Evolutionary conservation across 1,140 invertebrate species (phyloP).

Genomic region (Zophobas atratus): DNA sequence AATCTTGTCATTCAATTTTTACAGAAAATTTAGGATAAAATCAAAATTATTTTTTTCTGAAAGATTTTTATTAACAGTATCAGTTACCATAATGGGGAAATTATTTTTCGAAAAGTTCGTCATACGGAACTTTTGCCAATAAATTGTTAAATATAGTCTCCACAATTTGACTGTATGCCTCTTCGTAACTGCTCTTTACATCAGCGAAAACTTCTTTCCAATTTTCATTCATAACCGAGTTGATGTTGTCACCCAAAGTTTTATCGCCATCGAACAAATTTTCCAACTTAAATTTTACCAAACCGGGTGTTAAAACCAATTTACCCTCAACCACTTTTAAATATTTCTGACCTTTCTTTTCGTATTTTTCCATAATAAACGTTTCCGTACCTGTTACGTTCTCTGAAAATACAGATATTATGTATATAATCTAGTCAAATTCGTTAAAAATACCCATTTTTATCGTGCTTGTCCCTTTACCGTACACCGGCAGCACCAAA

Average conservation of each 20-base stretch:
- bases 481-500: slow-evolving; percentile 44
- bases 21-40: too few relatives aligned
- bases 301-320: slow-evolving; percentile 15
- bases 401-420: slow-evolving; percentile 23
- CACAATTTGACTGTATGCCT: slow-evolving; percentile 31
- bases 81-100: too few relatives aligned
- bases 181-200: slow-evolving; percentile 46
- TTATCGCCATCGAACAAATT: slow-evolving; percentile 58
- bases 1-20: too few relatives aligned
- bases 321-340: slow-evolving; percentile 14
- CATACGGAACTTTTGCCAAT: not conserved
- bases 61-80: too few relatives aligned
- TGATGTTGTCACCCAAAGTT: slow-evolving; percentile 54
- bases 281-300: slow-evolving; percentile 42
- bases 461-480: slow-evolving; percentile 38
- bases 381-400: slow-evolving; percentile 8
- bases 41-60: too few relatives aligned
- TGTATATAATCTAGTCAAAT: not conserved
- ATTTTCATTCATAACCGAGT: slow-evolving; percentile 54
- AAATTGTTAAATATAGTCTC: slow-evolving; percentile 12
- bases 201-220: slow-evolving; percentile 53
- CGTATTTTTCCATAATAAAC: slow-evolving; percentile 37
- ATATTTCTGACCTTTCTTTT: slow-evolving; percentile 34
- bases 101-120: not conserved
- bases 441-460: slow-evolving; percentile 1